phyloP scores from a whole-genome alignment of 2,113 vertebrate genomes.

The Oceanites oceanicus region DNA sequence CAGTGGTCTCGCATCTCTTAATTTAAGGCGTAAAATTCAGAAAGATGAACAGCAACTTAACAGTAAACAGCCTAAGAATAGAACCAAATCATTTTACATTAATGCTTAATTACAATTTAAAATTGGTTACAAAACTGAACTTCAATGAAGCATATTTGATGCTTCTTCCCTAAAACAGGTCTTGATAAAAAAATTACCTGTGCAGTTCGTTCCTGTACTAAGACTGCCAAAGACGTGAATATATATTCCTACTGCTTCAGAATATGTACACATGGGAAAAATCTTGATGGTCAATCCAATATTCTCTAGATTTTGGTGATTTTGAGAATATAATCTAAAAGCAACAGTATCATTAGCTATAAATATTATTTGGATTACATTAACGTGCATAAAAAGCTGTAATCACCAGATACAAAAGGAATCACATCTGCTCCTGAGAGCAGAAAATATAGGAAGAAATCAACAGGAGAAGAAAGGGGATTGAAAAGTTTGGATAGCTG shows the following conservation, averaged over 20 bases:
- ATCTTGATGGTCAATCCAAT: background rate
- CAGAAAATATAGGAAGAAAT: background rate
- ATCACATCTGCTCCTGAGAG: background rate
- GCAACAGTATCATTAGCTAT: background rate
- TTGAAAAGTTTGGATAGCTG: background rate
- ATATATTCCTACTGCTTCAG: background rate
- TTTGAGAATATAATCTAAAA: background rate
- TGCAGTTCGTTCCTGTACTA: background rate
- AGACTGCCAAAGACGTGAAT: fast-evolving
- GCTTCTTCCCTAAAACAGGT: background rate
- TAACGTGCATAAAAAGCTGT: background rate
- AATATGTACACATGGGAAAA: background rate
- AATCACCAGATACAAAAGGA: background rate
- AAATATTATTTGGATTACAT: background rate
- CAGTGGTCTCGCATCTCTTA: background rate
- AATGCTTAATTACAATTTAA: background rate
- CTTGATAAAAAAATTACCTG: background rate
- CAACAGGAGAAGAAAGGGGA: background rate
- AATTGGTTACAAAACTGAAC: background rate
- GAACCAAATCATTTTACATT: background rate
- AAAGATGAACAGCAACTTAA: background rate
- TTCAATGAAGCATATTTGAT: background rate
- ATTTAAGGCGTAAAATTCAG: background rate
- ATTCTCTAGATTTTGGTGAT: background rate
- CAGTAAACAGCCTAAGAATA: background rate